Evolutionary conservation across 2,113 vertebrate species (phyloP), one percentile per base, ranked within the genome.

Genomic region (Macquaria ambigua): DNA sequence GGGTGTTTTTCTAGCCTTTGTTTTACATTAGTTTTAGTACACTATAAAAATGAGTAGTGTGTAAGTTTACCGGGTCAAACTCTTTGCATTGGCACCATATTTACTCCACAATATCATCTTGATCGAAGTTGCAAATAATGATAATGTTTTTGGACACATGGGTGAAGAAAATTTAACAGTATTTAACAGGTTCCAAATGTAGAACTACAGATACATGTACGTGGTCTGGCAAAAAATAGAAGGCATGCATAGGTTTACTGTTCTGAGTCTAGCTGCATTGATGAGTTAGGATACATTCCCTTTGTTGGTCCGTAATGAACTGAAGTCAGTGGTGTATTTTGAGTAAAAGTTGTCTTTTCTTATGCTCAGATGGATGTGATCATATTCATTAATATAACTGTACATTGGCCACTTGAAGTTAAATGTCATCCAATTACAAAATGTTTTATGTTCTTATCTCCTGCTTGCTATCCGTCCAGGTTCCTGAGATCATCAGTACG

Each of bases 401-500:
- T 70, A 23, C 25, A 1, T 23, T 46, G 37, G 37, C 11, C 23
- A 25, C 18, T 39, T 21, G 6, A 23, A 69, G 28, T 25, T 55
- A 53, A 69, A 23, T 70, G 56, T 39, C 21, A 11, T 71, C 23
- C 25, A 39, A 6, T 66, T 34, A 59, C 3, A 31, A 37, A 86
- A 55, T 52, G 23, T 64, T 62, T 59, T n/a, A 21, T 39, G 3
- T 41, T 61, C 9, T 46, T 21, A 59, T 87, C 21, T 62, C 10
- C 34, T 74, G 64, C 63, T 55, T 37, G 3, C 31, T 59, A 11
- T 76, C 37, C 37, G 37, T 87, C 39, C 87, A 96, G 96, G 98
- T 99, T 91, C 98, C 98, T 85, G 98, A 99, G 95, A 99, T 99
- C 95, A 99, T 99, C 94, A 97, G 96, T 91, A 97, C 97, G 63